Base-by-base conservation (phyloP, 2,113 vertebrate species). In the Pelusios castaneus region DNA sequence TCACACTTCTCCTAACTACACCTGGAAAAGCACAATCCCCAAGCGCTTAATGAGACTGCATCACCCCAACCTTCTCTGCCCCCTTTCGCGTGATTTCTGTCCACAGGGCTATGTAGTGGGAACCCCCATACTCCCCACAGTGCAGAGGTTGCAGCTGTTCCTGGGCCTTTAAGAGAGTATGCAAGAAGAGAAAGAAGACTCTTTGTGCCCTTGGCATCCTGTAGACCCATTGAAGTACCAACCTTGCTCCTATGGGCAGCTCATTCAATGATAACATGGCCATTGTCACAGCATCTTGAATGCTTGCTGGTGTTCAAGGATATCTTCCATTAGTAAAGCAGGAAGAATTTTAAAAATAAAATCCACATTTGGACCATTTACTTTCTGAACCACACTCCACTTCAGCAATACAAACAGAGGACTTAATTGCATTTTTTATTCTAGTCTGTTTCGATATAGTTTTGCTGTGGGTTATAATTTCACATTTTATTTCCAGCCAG, bases 101-200 rank as follows among this genome's bases (percentile, higher is more conserved):
- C 51, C 29, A 76, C 63, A 67, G 27, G 8, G 55, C 16, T 38
- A 38, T 22, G 19, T 70, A 70, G 78, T 31, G 14, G 51, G 5
- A 5, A n/a, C n/a, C 89, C 17, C 41, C 80, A 58, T 1, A 51
- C 3, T 47, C 4, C 67, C 5, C 56, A 0, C 0, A 85, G 17
- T 79, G 45, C 41, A 81, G 54, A 55, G 38, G 41, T 24, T 29
- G 25, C 14, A 29, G 51, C 1, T 16, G 11, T 52, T 82, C 78
- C 75, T 10, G 49, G 56, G 22, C 31, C 82, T 67, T 10, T 14
- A 73, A 43, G 0, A 2, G 56, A 58, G 9, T 25, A n/a, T 34
- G 2, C 27, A 34, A 10, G 52, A 5, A 31, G 51, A 13, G 8
- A 45, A 49, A 51, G 7, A 51, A 38, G 38, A 14, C n/a, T 84